phyloP scores from a whole-genome alignment of 2,888 invertebrate genomes.

The Leucophenga maculata region DNA sequence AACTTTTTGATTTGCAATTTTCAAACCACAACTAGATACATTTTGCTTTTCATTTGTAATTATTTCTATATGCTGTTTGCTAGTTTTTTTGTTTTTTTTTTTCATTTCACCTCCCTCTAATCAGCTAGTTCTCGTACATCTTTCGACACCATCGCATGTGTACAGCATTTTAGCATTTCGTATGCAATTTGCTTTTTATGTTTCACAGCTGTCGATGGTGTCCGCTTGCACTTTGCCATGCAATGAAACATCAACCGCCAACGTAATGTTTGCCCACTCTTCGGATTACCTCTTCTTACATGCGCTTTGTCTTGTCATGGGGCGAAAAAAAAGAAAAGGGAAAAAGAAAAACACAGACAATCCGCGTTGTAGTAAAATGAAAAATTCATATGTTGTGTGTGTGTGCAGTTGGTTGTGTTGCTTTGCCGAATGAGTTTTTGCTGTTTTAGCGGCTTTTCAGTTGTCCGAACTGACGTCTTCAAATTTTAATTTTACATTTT shows the following conservation, averaged over 20 bases:
- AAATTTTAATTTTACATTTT: background rate
- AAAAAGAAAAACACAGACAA: too few relatives aligned
- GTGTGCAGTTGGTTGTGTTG: background rate
- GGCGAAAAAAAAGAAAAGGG: too few relatives aligned
- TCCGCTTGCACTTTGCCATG: background rate
- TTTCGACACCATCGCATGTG: background rate
- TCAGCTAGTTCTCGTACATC: background rate
- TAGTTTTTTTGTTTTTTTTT: background rate
- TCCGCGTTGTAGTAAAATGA: too few relatives aligned
- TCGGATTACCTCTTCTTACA: too few relatives aligned
- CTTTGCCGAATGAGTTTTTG: slow-evolving; percentile 6
- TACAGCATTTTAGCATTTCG: background rate
- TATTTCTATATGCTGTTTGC: background rate
- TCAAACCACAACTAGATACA: too few relatives aligned
- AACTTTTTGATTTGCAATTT: background rate
- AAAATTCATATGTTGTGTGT: slow-evolving; percentile 5
- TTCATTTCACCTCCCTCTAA: background rate
- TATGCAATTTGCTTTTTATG: slow-evolving; percentile 35
- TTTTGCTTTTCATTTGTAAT: background rate
- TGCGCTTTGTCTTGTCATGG: too few relatives aligned
- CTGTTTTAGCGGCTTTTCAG: slow-evolving; percentile 22
- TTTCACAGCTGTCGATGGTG: slow-evolving; percentile 20
- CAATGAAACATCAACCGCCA: too few relatives aligned
- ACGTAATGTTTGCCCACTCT: too few relatives aligned
- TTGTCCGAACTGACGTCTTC: slow-evolving; percentile 18